Evolutionary conservation across 2,888 invertebrate genomes (phyloP).

Genomic region (Ischnura elegans): DNA sequence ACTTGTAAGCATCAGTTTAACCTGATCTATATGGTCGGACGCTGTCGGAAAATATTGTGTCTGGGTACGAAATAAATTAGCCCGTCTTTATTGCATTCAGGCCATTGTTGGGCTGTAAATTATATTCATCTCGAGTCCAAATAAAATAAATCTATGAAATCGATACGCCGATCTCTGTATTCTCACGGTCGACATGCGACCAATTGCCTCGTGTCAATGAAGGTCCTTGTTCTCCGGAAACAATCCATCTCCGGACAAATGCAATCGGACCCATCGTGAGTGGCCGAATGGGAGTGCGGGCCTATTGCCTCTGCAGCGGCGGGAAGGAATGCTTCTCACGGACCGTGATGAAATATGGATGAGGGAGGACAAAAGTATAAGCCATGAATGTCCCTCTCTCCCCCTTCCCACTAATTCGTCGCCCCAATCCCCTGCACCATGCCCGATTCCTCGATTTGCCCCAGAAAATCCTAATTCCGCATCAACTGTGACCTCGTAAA

Average conservation of each 20-base stretch:
- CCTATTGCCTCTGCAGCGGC: neutral
- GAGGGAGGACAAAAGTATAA: neutral
- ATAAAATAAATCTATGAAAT: neutral
- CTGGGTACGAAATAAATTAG: too few species aligned
- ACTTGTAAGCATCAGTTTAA: too few species aligned
- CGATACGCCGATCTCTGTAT: neutral
- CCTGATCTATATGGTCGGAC: too few species aligned
- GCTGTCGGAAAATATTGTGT: neutral
- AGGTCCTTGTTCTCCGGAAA: neutral
- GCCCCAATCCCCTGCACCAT: neutral
- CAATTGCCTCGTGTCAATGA: neutral
- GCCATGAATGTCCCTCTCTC: too few species aligned
- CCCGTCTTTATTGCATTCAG: neutral
- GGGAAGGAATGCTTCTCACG: neutral
- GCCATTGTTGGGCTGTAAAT: neutral
- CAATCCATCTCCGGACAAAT: neutral
- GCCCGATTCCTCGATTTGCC: neutral
- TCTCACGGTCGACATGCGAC: neutral
- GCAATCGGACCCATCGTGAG: neutral
- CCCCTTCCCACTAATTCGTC: neutral
- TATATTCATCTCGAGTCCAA: neutral
- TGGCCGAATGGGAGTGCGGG: neutral
- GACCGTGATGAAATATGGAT: neutral
- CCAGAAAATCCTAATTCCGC: neutral
- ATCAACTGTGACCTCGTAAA: neutral